Evolutionary conservation across 2,797 vertebrate species (phyloP), one percentile per base, ranked within the genome.

Genomic region (Macrochelys suwanniensis): DNA sequence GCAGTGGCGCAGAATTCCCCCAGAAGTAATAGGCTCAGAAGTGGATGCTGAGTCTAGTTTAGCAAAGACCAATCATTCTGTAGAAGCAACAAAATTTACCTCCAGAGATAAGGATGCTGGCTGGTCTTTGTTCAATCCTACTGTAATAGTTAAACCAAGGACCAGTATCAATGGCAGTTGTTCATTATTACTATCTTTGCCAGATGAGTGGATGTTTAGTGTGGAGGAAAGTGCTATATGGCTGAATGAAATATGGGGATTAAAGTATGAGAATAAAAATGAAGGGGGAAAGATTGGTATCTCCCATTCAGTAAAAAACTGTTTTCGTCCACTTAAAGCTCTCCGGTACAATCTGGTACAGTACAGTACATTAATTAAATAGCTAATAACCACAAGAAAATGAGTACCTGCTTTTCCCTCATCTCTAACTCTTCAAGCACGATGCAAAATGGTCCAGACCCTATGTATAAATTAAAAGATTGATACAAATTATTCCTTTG

Each of bases 401-500:
- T 82, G 82, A 87, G n/a, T 13, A 59, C 37, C 13, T 85, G 28
- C 4, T 88, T 53, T 83, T 87, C 2, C 87, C 10, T 85, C 47
- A 21, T 80, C 49, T 88, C 9, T 65, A 83, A 50, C 31, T 53
- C 16, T 94, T 90, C 28, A 87, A 77, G 25, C 42, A 65, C 5
- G 65, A 93, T 94, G 89, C 53, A 83, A 53, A 85, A 88, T 54
- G 68, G 42, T 5, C 4, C 3, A 61, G 74, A 6, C 51, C 3
- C 3, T 65, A 54, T 79, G 5, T 81, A 12, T 53, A 92, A 93
- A 31, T 42, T 86, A 10, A 94, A 23, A 68, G 59, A 83, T 3
- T 6, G 1, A 79, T 89, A 93, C 13, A 85, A 92, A 89, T 89
- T 56, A 76, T 33, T 85, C 4, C 61, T 79, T 81, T 85, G 82